phyloP scores from a whole-genome alignment of 1,140 invertebrate species.

The Microplitis demolitor region DNA sequence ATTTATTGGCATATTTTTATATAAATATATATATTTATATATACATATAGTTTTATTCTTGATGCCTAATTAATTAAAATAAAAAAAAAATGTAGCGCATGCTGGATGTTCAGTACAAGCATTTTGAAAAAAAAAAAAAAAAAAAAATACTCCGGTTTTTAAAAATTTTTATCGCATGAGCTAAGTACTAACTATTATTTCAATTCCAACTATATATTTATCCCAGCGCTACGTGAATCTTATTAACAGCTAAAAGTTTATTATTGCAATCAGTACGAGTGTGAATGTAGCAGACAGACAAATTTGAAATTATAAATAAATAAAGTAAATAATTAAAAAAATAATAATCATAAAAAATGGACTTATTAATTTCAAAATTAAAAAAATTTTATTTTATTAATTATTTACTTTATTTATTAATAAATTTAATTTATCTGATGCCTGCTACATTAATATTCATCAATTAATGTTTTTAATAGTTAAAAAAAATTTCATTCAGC shows the following conservation, averaged over 20 bases:
- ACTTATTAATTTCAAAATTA: too few species aligned
- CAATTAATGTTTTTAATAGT: neutral
- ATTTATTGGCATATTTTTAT: neutral
- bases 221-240: slow-evolving; percentile 20
- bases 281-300: too few species aligned
- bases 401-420: too few species aligned
- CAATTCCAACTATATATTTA: slow-evolving; percentile 23
- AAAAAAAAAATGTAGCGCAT: slow-evolving; percentile 49
- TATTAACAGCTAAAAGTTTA: slow-evolving; percentile 18
- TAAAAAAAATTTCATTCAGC: too few species aligned
- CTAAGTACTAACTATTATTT: slow-evolving; percentile 51
- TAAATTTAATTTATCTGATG: too few species aligned
- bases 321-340: too few species aligned
- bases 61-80: slow-evolving; percentile 28
- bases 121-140: slow-evolving; percentile 39
- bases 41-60: slow-evolving; percentile 15
- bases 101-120: slow-evolving; percentile 50
- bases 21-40: slow-evolving; percentile 17
- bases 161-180: slow-evolving; percentile 52
- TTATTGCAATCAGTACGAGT: neutral
- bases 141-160: slow-evolving; percentile 35
- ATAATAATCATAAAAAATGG: too few species aligned
- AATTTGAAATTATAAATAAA: too few species aligned
- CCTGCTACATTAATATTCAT: too few species aligned
- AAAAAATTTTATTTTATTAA: too few species aligned